Evolutionary conservation across 2,797 vertebrate genomes (phyloP).

Genomic region (Cynopterus sphinx): DNA sequence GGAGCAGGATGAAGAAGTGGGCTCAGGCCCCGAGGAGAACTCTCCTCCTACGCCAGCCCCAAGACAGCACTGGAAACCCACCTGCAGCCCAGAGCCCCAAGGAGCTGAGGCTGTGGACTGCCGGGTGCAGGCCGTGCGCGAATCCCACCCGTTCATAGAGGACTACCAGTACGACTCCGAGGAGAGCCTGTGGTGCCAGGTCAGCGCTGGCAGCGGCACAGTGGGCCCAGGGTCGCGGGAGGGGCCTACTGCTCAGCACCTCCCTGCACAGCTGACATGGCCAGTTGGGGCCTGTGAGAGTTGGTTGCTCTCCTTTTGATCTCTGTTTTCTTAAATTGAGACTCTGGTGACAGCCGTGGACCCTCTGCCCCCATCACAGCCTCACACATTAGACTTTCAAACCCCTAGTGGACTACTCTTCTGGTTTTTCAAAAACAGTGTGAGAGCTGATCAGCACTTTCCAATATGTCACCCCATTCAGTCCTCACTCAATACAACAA

Average conservation of each 20-base stretch:
- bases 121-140: slow-evolving; percentile 88
- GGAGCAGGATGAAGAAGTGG: slow-evolving; percentile 42
- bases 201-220: slow-evolving; percentile 66
- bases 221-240: no score
- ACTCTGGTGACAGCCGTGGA: neutral
- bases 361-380: neutral
- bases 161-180: slow-evolving; percentile 90
- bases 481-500: neutral
- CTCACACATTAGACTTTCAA: neutral
- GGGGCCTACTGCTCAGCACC: neutral
- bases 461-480: accelerated
- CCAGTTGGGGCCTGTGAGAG: neutral
- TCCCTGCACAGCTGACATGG: accelerated
- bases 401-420: neutral
- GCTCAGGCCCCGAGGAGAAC: slow-evolving; percentile 57
- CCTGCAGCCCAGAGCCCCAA: neutral
- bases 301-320: neutral
- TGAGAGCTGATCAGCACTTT: neutral
- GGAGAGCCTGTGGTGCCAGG: slow-evolving; percentile 95
- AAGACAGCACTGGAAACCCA: neutral
- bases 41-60: neutral
- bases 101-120: slow-evolving; percentile 56
- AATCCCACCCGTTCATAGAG: slow-evolving; percentile 86
- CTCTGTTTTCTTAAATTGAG: neutral
- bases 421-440: neutral